These are phyloP conservation scores for Lasioglossum baleicum DNA, from an alignment of 1,140 invertebrate species.

Conservation along the genomic window DNA sequence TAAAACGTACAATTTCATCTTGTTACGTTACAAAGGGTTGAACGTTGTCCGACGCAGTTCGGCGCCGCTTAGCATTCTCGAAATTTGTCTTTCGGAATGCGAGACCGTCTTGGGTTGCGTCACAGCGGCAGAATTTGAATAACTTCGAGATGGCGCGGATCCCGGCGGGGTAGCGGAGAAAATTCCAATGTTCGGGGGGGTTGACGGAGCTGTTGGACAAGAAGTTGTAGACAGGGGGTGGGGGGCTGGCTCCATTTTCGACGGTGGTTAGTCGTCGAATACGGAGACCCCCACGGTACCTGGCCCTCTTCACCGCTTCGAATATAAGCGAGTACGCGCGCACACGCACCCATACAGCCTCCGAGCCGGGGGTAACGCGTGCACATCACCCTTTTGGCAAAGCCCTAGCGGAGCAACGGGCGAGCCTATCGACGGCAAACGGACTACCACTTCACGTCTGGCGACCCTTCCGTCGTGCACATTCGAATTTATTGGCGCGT, in stretches of 20 bases:
- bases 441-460: slow-evolving; percentile 76
- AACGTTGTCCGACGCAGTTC: too few relatives aligned
- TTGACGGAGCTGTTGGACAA: not conserved
- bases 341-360: slow-evolving; percentile 11
- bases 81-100: not conserved
- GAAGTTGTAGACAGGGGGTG: not conserved
- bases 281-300: slow-evolving; percentile 47
- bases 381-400: slow-evolving; percentile 50
- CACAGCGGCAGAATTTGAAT: slow-evolving; percentile 69
- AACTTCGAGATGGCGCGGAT: slow-evolving; percentile 13
- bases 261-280: slow-evolving; percentile 43
- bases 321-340: slow-evolving; percentile 27
- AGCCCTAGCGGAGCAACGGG: slow-evolving; percentile 57
- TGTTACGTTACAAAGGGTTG: too few relatives aligned
- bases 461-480: slow-evolving; percentile 75
- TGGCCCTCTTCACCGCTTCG: slow-evolving; percentile 32
- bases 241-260: slow-evolving; percentile 42
- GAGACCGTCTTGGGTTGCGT: slow-evolving; percentile 46
- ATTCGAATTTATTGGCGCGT: slow-evolving; percentile 80
- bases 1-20: too few relatives aligned
- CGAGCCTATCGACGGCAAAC: slow-evolving; percentile 68
- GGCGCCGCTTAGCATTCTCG: not conserved
- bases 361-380: slow-evolving; percentile 26
- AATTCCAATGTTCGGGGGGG: slow-evolving; percentile 64
- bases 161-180: not conserved